phyloP scores from a whole-genome alignment of 2,888 invertebrate species.

The Girardia tigrina region DNA sequence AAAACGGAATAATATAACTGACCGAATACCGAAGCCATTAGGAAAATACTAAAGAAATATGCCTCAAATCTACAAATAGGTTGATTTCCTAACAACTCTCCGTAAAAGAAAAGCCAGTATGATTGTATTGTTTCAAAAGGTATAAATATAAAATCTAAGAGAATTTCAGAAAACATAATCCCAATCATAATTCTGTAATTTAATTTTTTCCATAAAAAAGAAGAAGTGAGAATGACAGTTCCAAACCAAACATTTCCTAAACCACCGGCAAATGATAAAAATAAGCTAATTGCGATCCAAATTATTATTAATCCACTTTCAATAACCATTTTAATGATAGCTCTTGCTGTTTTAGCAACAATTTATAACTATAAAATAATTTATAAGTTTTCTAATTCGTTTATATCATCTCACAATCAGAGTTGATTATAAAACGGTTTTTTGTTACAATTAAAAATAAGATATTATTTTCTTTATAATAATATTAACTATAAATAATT shows the following conservation, averaged over 20 bases:
- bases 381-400: too few relatives aligned
- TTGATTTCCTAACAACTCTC: not conserved
- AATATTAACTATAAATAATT: too few relatives aligned
- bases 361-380: too few relatives aligned
- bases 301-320: not conserved
- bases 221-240: not conserved
- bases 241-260: conserved; percentile 8
- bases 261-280: not conserved
- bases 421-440: too few relatives aligned
- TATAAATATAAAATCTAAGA: not conserved
- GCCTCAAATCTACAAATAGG: not conserved
- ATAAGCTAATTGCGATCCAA: not conserved
- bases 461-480: too few relatives aligned
- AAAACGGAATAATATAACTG: not conserved
- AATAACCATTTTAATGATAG: too few relatives aligned
- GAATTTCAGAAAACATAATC: not conserved
- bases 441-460: too few relatives aligned
- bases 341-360: too few relatives aligned
- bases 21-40: not conserved
- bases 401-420: too few relatives aligned
- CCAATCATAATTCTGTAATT: conserved; percentile 9
- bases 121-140: not conserved
- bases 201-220: not conserved
- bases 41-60: not conserved
- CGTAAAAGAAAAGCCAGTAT: not conserved